These are phyloP conservation scores for Triplophysa siluroides DNA, from an alignment of 2,113 vertebrate species.

Conservation along the genomic window DNA sequence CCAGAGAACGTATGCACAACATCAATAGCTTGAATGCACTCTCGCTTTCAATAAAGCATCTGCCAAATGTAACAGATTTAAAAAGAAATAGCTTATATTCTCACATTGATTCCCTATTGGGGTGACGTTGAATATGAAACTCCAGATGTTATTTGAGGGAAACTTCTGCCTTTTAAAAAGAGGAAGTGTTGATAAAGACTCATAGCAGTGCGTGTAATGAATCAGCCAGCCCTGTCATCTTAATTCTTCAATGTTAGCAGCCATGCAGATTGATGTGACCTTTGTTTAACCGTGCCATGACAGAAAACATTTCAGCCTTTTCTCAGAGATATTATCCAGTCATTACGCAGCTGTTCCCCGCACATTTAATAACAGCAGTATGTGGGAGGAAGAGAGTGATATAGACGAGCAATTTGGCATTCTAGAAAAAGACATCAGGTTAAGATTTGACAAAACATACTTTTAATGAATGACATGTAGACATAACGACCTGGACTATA, in stretches of 20 bases:
- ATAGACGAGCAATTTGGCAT: background rate
- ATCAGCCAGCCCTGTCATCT: conserved; percentile 4
- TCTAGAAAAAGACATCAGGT: too few relatives aligned
- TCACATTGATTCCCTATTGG: background rate
- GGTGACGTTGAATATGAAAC: background rate
- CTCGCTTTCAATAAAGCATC: too few relatives aligned
- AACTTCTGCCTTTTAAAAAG: conserved; percentile 10
- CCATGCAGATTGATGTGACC: background rate
- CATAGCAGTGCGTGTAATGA: background rate
- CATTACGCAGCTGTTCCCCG: conserved; percentile 26
- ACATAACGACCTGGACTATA: background rate
- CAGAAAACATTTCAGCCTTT: conserved; percentile 12
- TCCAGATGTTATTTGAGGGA: conserved; percentile 13
- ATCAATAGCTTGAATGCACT: too few relatives aligned
- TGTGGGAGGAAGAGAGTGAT: background rate
- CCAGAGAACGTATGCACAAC: too few relatives aligned
- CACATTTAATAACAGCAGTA: background rate
- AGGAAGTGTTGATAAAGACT: conserved; percentile 6
- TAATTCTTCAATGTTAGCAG: conserved; percentile 2
- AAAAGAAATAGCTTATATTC: background rate
- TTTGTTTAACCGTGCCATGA: background rate
- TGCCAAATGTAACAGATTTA: too few relatives aligned
- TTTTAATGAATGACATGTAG: too few relatives aligned
- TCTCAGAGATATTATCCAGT: background rate
- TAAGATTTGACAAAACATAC: too few relatives aligned